A percentile compares a stretch with the other conserved stretches of the same genome.
Evolutionary conservation across 2,888 invertebrate genomes (phyloP).

Genomic region (Stomorhina lunata): DNA sequence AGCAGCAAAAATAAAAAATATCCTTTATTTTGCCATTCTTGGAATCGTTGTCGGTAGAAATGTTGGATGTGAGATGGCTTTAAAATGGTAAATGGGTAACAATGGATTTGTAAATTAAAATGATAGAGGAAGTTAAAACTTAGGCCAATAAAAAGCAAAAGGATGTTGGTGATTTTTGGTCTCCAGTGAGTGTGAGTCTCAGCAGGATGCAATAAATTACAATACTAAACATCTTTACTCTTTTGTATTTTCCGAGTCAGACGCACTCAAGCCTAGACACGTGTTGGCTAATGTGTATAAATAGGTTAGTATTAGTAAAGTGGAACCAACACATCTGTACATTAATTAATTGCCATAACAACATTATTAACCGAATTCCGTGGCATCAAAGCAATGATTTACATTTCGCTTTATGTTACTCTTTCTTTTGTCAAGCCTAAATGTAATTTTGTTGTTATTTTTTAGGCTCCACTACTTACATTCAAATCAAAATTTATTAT

Average conservation of each 20-base stretch:
- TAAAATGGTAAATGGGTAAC: not conserved
- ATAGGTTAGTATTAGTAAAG: not conserved
- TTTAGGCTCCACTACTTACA: conserved; percentile 14
- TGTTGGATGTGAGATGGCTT: not conserved
- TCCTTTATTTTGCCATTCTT: not conserved
- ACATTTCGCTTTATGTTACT: not conserved
- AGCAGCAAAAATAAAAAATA: not conserved
- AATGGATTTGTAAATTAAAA: conserved; percentile 10
- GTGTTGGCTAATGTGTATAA: not conserved
- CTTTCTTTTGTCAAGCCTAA: not conserved
- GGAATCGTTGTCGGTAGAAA: not conserved
- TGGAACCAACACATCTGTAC: not conserved
- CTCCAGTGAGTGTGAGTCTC: not conserved
- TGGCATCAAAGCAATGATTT: conserved; percentile 15
- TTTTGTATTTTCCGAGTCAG: too few relatives aligned
- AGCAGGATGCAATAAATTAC: conserved; percentile 56
- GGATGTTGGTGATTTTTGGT: conserved; percentile 4
- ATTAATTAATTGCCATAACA: not conserved
- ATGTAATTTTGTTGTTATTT: conserved; percentile 13
- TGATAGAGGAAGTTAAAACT: conserved; percentile 4
- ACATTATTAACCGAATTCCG: conserved; percentile 39
- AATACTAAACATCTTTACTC: conserved; percentile 32
- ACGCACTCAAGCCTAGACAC: not conserved
- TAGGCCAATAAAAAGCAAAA: not conserved
- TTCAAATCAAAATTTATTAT: conserved; percentile 55